Percentiles rank a stretch among this genome's conserved stretches.
These are phyloP conservation scores for Neria commutata DNA, from an alignment of 2,888 invertebrate genomes.

Conservation along the genomic window DNA sequence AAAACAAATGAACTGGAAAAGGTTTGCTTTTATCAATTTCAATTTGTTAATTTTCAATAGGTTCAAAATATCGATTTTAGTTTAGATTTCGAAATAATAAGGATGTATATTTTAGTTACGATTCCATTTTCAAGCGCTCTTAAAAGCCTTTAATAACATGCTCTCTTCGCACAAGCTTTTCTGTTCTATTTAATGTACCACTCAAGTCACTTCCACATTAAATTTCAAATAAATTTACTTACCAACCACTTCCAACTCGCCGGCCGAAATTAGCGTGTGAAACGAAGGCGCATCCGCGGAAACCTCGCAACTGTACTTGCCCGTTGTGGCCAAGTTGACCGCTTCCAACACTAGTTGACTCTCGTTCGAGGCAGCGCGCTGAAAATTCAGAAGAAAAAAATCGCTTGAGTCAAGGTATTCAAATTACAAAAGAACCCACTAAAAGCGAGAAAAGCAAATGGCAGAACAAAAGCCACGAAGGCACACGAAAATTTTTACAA, in stretches of 20 bases:
- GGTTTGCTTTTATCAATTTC: too few species aligned
- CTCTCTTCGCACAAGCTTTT: too few species aligned
- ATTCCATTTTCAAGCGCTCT: too few species aligned
- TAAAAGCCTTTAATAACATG: too few species aligned
- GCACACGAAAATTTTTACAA: too few species aligned
- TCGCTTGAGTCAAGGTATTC: neutral
- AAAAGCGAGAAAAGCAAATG: slow-evolving; percentile 2
- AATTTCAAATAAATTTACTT: slow-evolving; percentile 32
- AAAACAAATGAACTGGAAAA: too few species aligned
- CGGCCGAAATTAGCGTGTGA: slow-evolving; percentile 54
- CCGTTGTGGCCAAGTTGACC: slow-evolving; percentile 47
- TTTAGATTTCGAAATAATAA: too few species aligned
- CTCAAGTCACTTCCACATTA: neutral
- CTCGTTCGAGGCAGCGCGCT: slow-evolving; percentile 48
- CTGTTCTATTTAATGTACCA: neutral
- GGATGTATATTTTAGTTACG: too few species aligned
- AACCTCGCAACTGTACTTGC: slow-evolving; percentile 56
- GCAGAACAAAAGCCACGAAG: neutral
- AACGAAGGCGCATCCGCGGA: slow-evolving; percentile 58
- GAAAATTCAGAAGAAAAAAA: slow-evolving; percentile 18
- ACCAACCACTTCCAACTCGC: slow-evolving; percentile 56
- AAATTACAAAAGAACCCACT: slow-evolving; percentile 13
- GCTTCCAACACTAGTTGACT: slow-evolving; percentile 50
- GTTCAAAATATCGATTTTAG: too few species aligned
- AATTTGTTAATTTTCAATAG: too few species aligned